Conservation (phyloP, 53 echinoderm and acorn worm species). For the Crossaster papposus region DNA sequence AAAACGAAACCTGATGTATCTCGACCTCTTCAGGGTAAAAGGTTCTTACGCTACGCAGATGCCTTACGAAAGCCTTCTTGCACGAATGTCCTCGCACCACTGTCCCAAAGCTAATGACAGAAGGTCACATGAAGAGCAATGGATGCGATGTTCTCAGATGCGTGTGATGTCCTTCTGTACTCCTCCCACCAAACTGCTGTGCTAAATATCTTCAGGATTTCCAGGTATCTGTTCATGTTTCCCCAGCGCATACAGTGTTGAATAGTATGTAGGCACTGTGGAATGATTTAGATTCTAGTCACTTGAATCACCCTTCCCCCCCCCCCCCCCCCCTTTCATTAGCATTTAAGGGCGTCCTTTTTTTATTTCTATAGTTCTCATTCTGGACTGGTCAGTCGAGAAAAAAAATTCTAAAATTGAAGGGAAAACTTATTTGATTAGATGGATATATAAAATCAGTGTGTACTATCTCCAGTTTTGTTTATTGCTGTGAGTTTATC, state of each 20-base stretch:
- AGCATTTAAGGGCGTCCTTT: too few species aligned
- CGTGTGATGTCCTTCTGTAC: background rate
- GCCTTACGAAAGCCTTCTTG: slow-evolving; percentile 9
- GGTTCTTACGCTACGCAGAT: background rate
- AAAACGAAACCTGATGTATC: background rate
- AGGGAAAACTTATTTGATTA: too few species aligned
- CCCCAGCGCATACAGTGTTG: too few species aligned
- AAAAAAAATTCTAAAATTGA: too few species aligned
- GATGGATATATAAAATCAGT: too few species aligned
- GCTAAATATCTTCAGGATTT: background rate
- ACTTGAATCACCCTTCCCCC: too few species aligned
- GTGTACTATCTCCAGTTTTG: too few species aligned
- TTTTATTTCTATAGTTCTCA: too few species aligned
- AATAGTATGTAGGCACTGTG: background rate
- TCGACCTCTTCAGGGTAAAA: background rate
- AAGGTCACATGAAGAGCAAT: background rate
- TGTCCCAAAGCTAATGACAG: background rate
- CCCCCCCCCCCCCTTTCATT: too few species aligned
- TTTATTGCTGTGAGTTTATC: too few species aligned
- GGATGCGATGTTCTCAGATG: background rate
- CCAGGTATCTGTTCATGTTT: background rate
- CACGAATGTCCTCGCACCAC: background rate
- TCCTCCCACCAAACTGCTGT: background rate
- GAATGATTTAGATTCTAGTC: background rate
- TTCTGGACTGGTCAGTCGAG: too few species aligned